Base-by-base conservation (phyloP, 2,888 invertebrate genomes). In the Ophion slaviceki region DNA sequence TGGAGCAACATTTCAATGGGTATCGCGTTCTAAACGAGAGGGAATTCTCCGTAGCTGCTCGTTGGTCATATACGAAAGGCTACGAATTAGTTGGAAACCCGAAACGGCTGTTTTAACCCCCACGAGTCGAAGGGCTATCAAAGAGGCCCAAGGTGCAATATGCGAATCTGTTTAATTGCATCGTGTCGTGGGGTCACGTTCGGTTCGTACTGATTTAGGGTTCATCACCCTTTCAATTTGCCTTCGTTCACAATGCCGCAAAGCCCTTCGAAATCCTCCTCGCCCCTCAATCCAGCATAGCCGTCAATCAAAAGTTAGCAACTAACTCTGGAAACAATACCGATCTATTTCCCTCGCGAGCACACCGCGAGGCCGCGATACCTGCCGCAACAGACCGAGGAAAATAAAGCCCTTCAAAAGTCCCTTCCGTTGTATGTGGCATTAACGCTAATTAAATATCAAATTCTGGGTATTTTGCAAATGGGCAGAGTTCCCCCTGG, bases 391-490 rank as follows among this genome's bases (percentile, higher is more conserved):
- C 62, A 68, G 17, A 20, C 8, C 10, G 20, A 24, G 28, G 40
- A 75, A 75, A 53, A 77, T 32, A 40, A 83, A 86, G 87, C 87
- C 88, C 88, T 86, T 82, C 80, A 83, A 87, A 89, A 85, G 85
- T 70, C 40, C 36, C 47, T 87, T 86, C 89, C 85, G 88, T 88
- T 89, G 84, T 86, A 20, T 40, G 86, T 77, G 87, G 88, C 86
- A 91, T 91, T 88, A 89, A 88, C 88, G 88, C 90, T 92, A 92
- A 92, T 92, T 91, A 91, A 92, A 92, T 91, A 90, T 92, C 91
- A 88, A 90, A 91, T 92, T 92, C 89, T 90, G 53, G 53, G 85
- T 87, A 87, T 87, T 87, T 84, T 84, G 75, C 59, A 45, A 78
- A 70, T 64, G 68, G 76, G 53, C 72, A 68, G 71, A 86, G 68